Percentiles rank a stretch among this genome's conserved stretches.
Conservation (phyloP, 2,888 invertebrate species). For the Cremastobaeus sp. region DNA sequence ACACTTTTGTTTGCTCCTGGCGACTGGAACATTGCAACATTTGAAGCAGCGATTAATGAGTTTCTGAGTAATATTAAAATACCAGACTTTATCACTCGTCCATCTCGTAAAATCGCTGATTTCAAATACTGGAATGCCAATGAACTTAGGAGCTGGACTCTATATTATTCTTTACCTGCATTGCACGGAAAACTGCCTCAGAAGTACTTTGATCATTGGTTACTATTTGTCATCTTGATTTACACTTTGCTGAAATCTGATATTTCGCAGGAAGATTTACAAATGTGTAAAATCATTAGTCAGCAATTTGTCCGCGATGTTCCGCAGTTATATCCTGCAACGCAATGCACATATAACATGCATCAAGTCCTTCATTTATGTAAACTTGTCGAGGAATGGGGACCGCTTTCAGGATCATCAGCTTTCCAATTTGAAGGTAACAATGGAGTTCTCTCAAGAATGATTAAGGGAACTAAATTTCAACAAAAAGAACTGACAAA, state of each 20-base stretch:
- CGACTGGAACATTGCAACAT: not conserved
- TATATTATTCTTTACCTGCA: no score
- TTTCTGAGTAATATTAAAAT: not conserved
- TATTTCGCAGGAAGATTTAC: not conserved
- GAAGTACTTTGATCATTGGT: slow-evolving; percentile 1
- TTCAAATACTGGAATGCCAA: no score
- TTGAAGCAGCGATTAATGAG: not conserved
- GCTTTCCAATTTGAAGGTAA: slow-evolving; percentile 16
- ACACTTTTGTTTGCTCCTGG: not conserved
- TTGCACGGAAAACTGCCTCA: not conserved
- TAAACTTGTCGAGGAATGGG: slow-evolving; percentile 1
- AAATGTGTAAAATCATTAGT: not conserved
- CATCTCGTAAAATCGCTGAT: slow-evolving; percentile 4
- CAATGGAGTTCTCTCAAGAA: slow-evolving; percentile 3
- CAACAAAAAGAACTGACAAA: slow-evolving; percentile 13
- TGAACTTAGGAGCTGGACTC: slow-evolving; percentile 6
- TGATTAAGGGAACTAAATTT: slow-evolving; percentile 12
- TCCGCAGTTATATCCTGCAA: not conserved
- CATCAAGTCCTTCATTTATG: slow-evolving; percentile 6
- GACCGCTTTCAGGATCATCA: slow-evolving; percentile 7
- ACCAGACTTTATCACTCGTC: slow-evolving; percentile 8
- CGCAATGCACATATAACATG: slow-evolving; percentile 9
- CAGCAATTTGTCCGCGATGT: slow-evolving; percentile 2
- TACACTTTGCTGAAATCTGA: not conserved
- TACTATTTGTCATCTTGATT: slow-evolving; percentile 9